Evolutionary conservation across 2,888 invertebrate genomes (phyloP).

Genomic region (Mesoligia furuncula): DNA sequence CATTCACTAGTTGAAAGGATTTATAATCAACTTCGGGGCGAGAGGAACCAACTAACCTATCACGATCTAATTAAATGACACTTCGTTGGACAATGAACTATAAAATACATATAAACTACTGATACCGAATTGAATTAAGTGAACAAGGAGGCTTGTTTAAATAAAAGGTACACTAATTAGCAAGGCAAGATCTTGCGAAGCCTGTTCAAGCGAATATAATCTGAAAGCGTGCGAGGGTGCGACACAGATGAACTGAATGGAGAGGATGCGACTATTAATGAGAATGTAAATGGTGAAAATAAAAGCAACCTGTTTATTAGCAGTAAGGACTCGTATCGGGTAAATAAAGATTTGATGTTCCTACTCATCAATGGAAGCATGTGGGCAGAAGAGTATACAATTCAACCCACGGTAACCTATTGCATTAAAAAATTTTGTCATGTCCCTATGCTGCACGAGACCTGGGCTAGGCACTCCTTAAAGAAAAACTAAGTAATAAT

Average conservation of each 20-base stretch:
- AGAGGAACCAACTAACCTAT: constrained; percentile 23
- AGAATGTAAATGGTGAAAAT: not conserved
- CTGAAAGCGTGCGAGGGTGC: not conserved
- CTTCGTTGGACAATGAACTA: constrained; percentile 1
- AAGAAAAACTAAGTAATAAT: not conserved
- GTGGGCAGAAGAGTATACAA: constrained; percentile 3
- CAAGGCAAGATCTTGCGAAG: not conserved
- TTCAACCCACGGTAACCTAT: constrained; percentile 12
- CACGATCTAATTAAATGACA: constrained; percentile 43
- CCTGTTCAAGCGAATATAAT: not conserved
- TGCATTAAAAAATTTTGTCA: constrained; percentile 29
- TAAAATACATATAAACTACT: constrained; percentile 3
- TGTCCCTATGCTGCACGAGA: not conserved
- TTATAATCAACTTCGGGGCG: not conserved
- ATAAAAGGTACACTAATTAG: not conserved
- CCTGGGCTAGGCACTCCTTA: not conserved
- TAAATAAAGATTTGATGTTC: not conserved
- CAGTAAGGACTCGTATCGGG: too few relatives aligned
- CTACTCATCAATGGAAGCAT: not conserved
- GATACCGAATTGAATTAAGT: not conserved
- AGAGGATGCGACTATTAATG: not conserved
- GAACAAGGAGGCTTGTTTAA: not conserved
- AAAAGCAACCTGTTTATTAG: not conserved
- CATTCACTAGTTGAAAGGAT: constrained; percentile 1
- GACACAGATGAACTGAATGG: not conserved